phyloP scores from a whole-genome alignment of 53 echinoderm and acorn worm species.

The Paracentrotus lividus region DNA sequence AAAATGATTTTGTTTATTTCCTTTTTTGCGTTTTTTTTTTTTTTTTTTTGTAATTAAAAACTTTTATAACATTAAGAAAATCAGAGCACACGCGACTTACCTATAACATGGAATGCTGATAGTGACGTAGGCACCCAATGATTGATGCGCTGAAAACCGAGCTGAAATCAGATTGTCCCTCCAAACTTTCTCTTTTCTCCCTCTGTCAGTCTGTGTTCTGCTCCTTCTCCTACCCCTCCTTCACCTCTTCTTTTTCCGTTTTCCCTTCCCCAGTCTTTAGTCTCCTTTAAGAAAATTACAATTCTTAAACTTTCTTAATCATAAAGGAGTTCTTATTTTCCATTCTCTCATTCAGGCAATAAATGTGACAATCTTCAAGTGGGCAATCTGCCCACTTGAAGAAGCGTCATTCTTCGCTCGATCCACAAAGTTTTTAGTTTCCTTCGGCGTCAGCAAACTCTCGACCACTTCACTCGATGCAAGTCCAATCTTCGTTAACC shows the following conservation, averaged over 20 bases:
- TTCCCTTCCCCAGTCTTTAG: background rate
- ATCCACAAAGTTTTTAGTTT: slow-evolving; percentile 35
- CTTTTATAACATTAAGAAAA: too few species aligned
- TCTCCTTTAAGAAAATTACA: background rate
- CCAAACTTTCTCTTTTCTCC: background rate
- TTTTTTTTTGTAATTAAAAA: too few species aligned
- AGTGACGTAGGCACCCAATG: background rate
- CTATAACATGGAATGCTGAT: background rate
- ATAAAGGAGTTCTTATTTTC: background rate
- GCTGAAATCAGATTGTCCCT: background rate
- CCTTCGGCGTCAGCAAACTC: slow-evolving; percentile 22
- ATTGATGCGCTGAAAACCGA: background rate
- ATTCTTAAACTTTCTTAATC: background rate
- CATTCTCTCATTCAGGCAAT: background rate
- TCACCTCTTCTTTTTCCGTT: background rate
- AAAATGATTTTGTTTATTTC: too few species aligned
- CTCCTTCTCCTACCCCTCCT: background rate
- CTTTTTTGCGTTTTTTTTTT: too few species aligned
- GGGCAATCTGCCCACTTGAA: slow-evolving; percentile 27
- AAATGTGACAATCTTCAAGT: slow-evolving; percentile 34
- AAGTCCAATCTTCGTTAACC: slow-evolving; percentile 51
- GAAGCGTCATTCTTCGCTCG: slow-evolving; percentile 4
- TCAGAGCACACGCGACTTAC: too few species aligned
- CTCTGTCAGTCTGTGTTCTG: background rate
- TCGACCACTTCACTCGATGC: slow-evolving; percentile 19